Evolutionary conservation across 2,888 invertebrate species (phyloP), one percentile per base, ranked within the genome.

Genomic region (Eristalis tenax): DNA sequence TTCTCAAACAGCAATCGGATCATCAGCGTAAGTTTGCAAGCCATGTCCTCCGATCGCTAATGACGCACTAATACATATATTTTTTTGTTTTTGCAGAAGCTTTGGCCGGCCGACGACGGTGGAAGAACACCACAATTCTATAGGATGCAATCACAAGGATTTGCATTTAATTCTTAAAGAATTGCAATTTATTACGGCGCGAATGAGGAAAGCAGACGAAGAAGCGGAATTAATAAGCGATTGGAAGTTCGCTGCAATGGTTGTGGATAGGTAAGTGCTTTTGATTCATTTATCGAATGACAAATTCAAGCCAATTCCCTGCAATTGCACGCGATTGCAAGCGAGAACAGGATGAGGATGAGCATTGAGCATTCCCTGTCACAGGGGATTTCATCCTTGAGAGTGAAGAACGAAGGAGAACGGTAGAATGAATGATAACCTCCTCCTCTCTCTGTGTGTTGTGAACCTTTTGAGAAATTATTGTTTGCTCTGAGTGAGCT

Each of bases 161-260:
- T 95, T 98, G 90, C 97, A 97, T 92, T 95, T 96, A 92, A 99
- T 99, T 92, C 95, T 99, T 89, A 95, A 97, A 90, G 99, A 99
- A 94, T 94, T 99, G 90, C 97, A 97, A 94, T 98, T 98, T 94
- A 98, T 99, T 92, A 99, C 99, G 57, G 96, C 96, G 90, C 96
- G 98, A 91, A 97, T 99, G 97, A 96, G 97, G 93, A 97, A 98
- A 93, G 97, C 98, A 77, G 99, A 99, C 92, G 97, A 98, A 91
- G 98, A 98, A 92, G 96, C 97, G 80, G 98, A 98, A 92, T 95
- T 97, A 89, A 98, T 98, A 91, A 98, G 97, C 94, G 99, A 99
- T 93, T 99, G 99, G 99, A 98, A 98, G 93, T 99, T 99, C 93
- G 99, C 99, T 80, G 99, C 98, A 89, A 98, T 99, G 98, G 99